These are phyloP conservation scores for Drosophila lutescens DNA, from an alignment of 2,888 invertebrate genomes.

Conservation along the genomic window DNA sequence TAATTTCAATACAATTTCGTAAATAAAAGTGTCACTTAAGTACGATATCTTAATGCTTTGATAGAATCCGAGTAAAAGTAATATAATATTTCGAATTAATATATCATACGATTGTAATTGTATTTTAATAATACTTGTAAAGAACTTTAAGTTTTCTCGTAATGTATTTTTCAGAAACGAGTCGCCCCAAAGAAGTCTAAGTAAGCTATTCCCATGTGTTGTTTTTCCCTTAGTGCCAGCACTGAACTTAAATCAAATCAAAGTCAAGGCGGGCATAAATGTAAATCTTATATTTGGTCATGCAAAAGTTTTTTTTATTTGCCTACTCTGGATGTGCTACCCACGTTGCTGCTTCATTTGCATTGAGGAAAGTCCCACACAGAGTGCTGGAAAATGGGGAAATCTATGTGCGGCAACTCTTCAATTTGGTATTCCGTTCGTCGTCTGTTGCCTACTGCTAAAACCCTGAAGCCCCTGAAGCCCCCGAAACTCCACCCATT, in stretches of 20 bases:
- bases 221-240: conserved; percentile 9
- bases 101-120: too few relatives aligned
- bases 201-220: conserved; percentile 11
- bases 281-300: conserved; percentile 45
- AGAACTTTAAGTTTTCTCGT: not conserved
- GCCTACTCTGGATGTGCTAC: conserved; percentile 36
- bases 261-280: conserved; percentile 44
- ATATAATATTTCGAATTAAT: too few relatives aligned
- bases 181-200: not conserved
- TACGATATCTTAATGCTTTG: too few relatives aligned
- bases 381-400: conserved; percentile 32
- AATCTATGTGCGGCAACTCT: conserved; percentile 48
- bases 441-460: conserved; percentile 44
- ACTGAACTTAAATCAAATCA: conserved; percentile 44
- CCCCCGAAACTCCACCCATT: conserved; percentile 44
- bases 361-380: conserved; percentile 65
- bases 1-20: too few relatives aligned
- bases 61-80: too few relatives aligned
- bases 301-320: conserved; percentile 31
- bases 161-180: not conserved
- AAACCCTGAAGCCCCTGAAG: conserved; percentile 53
- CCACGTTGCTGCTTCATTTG: conserved; percentile 71
- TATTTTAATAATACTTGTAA: too few relatives aligned
- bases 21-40: too few relatives aligned
- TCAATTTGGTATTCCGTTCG: conserved; percentile 44